These are phyloP conservation scores for Rhinophrynus dorsalis DNA, from an alignment of 2,797 vertebrate genomes.

Conservation along the genomic window DNA sequence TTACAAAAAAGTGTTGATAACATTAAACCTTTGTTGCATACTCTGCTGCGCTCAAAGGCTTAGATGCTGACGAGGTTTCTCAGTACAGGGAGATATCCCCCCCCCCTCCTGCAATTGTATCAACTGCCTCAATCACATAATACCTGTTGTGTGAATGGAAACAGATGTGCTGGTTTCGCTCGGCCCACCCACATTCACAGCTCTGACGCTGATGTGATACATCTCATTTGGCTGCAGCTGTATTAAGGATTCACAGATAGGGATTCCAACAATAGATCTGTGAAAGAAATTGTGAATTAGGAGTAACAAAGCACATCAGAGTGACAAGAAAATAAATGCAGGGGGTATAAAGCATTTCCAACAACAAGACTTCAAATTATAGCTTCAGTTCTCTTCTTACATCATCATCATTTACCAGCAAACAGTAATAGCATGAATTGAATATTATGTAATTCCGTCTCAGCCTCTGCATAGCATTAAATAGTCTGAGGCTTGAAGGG, in stretches of 20 bases:
- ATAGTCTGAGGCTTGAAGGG: too few relatives aligned
- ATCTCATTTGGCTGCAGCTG: constrained; percentile 77
- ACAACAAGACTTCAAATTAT: background rate
- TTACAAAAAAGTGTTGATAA: too few relatives aligned
- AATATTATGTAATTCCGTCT: background rate
- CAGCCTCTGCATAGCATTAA: too few relatives aligned
- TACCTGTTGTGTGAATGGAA: constrained; percentile 81
- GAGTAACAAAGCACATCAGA: background rate
- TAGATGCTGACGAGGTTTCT: too few relatives aligned
- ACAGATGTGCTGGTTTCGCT: constrained; percentile 77
- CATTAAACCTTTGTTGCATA: too few relatives aligned
- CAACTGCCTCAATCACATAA: too few relatives aligned
- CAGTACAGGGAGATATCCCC: too few relatives aligned
- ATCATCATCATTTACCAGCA: background rate
- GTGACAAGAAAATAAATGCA: background rate
- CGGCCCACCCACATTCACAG: constrained; percentile 83
- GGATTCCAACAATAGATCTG: constrained; percentile 89
- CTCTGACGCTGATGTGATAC: constrained; percentile 80
- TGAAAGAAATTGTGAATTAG: constrained; percentile 28
- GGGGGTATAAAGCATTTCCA: background rate
- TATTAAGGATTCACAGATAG: constrained; percentile 86
- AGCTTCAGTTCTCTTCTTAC: background rate
- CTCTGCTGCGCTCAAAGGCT: too few relatives aligned
- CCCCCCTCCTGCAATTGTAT: too few relatives aligned
- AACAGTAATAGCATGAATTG: too few relatives aligned